Evolutionary conservation across 2,797 vertebrate species (phyloP).

Genomic region (Sebastes reedi): DNA sequence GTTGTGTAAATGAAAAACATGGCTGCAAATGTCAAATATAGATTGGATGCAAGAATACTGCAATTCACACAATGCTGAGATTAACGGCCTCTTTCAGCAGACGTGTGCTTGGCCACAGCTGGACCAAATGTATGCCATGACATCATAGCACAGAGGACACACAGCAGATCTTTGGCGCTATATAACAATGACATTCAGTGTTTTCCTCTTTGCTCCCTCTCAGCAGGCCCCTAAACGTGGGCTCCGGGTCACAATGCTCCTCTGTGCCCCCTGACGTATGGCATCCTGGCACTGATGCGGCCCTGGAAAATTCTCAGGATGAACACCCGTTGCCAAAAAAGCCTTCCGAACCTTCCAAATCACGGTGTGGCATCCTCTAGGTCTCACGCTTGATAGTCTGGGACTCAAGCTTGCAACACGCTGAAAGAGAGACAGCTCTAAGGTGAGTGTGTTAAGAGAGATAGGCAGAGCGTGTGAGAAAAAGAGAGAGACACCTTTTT

Average conservation of each 20-base stretch:
- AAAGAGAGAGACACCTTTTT: constrained; percentile 22
- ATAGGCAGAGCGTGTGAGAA: constrained; percentile 1
- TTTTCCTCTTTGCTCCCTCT: constrained; percentile 62
- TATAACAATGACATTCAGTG: constrained; percentile 72
- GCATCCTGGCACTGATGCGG: constrained; percentile 61
- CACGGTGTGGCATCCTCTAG: constrained; percentile 26
- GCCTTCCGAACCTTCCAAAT: constrained; percentile 43
- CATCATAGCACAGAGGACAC: constrained; percentile 53
- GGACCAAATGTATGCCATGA: constrained; percentile 56
- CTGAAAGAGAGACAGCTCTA: constrained; percentile 23
- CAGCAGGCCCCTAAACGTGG: constrained; percentile 62
- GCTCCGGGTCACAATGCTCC: constrained; percentile 68
- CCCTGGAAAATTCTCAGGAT: constrained; percentile 50
- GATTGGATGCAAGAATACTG: background rate
- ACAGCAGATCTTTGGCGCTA: constrained; percentile 46
- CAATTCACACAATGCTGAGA: background rate
- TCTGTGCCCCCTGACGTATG: constrained; percentile 72
- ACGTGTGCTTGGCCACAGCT: constrained; percentile 67
- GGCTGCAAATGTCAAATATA: background rate
- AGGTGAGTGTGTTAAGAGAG: constrained; percentile 44
- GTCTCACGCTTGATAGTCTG: constrained; percentile 29
- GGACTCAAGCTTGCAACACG: constrained; percentile 33
- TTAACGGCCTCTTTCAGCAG: constrained; percentile 32
- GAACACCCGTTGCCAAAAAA: constrained; percentile 43
- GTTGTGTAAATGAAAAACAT: background rate